Evolutionary conservation across 2,113 vertebrate species (phyloP).

Genomic region (Lichenostomus cassidix): DNA sequence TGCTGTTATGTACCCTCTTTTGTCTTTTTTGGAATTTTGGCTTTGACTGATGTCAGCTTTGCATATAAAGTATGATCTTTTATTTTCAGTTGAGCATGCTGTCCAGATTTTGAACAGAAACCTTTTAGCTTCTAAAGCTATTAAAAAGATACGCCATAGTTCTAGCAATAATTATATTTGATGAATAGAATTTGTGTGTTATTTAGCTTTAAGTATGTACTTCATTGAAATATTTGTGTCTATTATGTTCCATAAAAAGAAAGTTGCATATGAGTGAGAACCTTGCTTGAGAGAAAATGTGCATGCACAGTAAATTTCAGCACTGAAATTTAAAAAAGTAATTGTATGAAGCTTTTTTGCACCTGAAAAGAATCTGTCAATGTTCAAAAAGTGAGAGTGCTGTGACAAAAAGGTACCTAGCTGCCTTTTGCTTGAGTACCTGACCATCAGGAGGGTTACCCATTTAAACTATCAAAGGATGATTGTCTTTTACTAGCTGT

Average conservation of each 20-base stretch:
- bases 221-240: slow-evolving; percentile 54
- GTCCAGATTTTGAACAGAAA: slow-evolving; percentile 4
- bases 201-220: slow-evolving; percentile 52
- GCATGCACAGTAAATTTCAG: slow-evolving; percentile 16
- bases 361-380: slow-evolving; percentile 27
- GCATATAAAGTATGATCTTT: neutral
- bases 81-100: neutral
- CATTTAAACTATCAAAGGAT: neutral
- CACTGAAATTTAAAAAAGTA: slow-evolving; percentile 13
- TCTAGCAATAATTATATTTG: slow-evolving; percentile 53
- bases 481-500: neutral
- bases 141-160: neutral
- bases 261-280: slow-evolving; percentile 28
- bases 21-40: neutral
- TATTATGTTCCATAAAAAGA: slow-evolving; percentile 59
- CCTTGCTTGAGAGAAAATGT: slow-evolving; percentile 40
- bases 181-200: slow-evolving; percentile 48
- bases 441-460: neutral
- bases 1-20: neutral
- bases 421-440: neutral
- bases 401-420: slow-evolving; percentile 4
- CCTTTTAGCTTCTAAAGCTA: slow-evolving; percentile 42
- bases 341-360: slow-evolving; percentile 16
- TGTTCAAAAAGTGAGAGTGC: neutral
- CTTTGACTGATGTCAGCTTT: neutral